Evolutionary conservation across 2,888 invertebrate species (phyloP).

Genomic region (Cataglyphis altisquamis): DNA sequence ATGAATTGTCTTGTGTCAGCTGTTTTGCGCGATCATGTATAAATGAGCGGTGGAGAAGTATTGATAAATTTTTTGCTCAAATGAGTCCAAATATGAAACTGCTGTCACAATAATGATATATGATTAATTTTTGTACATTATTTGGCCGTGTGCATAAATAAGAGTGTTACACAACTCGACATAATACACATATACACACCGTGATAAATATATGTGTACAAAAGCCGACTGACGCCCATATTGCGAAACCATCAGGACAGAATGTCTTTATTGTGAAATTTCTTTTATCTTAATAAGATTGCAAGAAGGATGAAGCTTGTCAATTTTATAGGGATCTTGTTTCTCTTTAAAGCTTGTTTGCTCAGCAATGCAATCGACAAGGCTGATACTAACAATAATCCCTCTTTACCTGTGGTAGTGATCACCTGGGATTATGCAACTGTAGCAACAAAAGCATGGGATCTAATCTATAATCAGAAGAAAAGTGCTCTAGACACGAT

Average conservation of each 20-base stretch:
- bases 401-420: constrained; percentile 89
- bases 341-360: background rate
- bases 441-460: constrained; percentile 92
- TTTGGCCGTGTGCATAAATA: background rate
- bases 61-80: background rate
- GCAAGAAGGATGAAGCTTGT: constrained; percentile 45
- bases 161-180: background rate
- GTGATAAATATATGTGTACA: background rate
- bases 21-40: background rate
- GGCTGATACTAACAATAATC: constrained; percentile 2
- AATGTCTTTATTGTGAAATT: background rate
- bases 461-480: constrained; percentile 87
- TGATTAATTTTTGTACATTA: background rate
- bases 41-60: background rate
- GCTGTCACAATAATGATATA: too few species aligned
- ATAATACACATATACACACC: background rate
- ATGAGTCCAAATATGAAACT: background rate
- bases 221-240: background rate
- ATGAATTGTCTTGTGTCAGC: constrained; percentile 7
- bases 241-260: background rate
- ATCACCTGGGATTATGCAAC: constrained; percentile 93
- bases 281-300: background rate
- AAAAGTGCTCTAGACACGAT: constrained; percentile 93
- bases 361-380: background rate
- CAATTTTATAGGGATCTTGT: background rate